Percentiles rank a stretch among this genome's conserved stretches.
phyloP scores from a whole-genome alignment of 2,113 vertebrate species.

The Psilopogon haemacephalus region DNA sequence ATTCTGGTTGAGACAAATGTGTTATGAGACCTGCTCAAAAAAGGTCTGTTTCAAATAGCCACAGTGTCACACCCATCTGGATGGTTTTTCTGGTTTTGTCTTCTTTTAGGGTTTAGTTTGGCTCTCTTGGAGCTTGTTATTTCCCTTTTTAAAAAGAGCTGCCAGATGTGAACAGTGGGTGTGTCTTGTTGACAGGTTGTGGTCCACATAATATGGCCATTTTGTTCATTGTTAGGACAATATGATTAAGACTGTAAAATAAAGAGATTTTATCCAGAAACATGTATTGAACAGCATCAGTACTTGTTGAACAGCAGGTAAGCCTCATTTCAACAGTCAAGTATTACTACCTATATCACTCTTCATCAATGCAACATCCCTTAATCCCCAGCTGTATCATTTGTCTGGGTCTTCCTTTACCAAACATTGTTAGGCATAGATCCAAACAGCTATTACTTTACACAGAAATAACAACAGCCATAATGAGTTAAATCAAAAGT shows the following conservation, averaged over 20 bases:
- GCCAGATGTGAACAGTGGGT: conserved; percentile 74
- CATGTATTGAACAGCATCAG: neutral
- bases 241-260: conserved; percentile 56
- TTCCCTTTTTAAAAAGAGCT: conserved; percentile 61
- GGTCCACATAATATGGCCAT: conserved; percentile 54
- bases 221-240: conserved; percentile 48
- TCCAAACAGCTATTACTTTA: neutral
- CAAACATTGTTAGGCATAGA: neutral
- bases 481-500: neutral
- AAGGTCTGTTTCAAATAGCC: conserved; percentile 44
- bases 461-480: neutral
- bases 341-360: conserved; percentile 18
- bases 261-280: conserved; percentile 5
- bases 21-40: conserved; percentile 48
- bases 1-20: conserved; percentile 33
- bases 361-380: neutral
- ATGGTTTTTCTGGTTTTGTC: conserved; percentile 49
- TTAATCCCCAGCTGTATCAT: conserved; percentile 2
- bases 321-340: conserved; percentile 1
- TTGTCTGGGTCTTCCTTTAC: conserved; percentile 19
- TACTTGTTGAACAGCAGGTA: conserved; percentile 1
- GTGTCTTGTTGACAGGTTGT: conserved; percentile 73
- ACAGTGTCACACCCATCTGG: conserved; percentile 57
- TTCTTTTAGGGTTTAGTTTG: conserved; percentile 71
- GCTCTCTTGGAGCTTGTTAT: conserved; percentile 35